Percentiles rank a stretch among this genome's conserved stretches.
phyloP scores from a whole-genome alignment of 2,113 vertebrate species.

The Phylloscopus whistleri region DNA sequence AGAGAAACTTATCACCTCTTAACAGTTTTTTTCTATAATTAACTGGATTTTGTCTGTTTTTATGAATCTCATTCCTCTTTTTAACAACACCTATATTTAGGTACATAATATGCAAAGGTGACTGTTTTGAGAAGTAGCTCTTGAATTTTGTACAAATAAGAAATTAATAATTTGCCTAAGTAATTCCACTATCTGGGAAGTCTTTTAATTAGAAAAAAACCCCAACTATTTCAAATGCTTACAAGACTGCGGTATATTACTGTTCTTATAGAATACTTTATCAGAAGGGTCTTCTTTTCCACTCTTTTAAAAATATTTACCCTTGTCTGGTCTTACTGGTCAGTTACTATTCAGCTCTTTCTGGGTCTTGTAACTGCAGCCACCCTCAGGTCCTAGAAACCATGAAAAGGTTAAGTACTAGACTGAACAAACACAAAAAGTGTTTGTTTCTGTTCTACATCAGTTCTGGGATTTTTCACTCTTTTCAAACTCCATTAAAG shows the following conservation, averaged over 20 bases:
- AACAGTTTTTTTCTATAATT: neutral
- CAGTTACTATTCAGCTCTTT: accelerated
- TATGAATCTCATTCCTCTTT: neutral
- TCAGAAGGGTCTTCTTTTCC: neutral
- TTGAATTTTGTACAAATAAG: neutral
- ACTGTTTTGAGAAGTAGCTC: neutral
- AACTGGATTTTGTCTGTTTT: neutral
- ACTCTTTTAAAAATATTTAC: neutral
- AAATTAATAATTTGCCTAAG: neutral
- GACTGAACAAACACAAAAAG: accelerated
- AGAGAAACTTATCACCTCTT: neutral
- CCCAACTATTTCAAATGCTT: neutral
- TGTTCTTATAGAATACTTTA: neutral
- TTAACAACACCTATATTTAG: neutral
- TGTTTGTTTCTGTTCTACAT: neutral
- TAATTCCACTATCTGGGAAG: neutral
- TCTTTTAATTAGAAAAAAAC: neutral
- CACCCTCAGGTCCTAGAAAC: neutral
- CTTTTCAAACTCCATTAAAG: neutral
- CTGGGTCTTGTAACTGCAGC: neutral
- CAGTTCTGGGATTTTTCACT: neutral
- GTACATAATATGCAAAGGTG: neutral
- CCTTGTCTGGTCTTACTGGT: accelerated
- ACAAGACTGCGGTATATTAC: accelerated
- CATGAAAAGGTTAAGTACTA: neutral